These are phyloP conservation scores for Lycia hirtaria DNA, from an alignment of 2,888 invertebrate genomes.

Conservation along the genomic window DNA sequence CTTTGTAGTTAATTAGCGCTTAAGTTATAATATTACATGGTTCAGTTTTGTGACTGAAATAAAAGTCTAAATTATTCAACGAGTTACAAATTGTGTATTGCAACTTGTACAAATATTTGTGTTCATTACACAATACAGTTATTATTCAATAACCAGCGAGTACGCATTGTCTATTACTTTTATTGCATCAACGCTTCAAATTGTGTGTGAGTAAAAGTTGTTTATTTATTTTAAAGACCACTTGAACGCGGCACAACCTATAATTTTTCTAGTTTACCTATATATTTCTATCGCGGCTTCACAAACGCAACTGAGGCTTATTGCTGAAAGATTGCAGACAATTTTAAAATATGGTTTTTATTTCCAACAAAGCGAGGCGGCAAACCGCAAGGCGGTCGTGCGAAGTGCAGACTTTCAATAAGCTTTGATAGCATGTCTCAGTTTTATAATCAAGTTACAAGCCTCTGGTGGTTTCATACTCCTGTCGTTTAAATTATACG, in stretches of 20 bases:
- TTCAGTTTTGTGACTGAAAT: background rate
- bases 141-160: constrained; percentile 30
- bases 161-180: constrained; percentile 29
- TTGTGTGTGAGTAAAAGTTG: constrained; percentile 17
- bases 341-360: constrained; percentile 35
- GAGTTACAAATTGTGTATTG: constrained; percentile 13
- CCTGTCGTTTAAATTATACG: constrained; percentile 26
- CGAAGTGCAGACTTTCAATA: constrained; percentile 41
- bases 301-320: constrained; percentile 13
- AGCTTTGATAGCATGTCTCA: constrained; percentile 39
- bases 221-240: constrained; percentile 19
- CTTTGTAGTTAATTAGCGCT: constrained; percentile 3
- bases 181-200: constrained; percentile 28
- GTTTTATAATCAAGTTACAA: constrained; percentile 40
- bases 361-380: constrained; percentile 40
- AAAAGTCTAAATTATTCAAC: background rate
- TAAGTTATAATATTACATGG: background rate
- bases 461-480: constrained; percentile 36
- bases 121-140: constrained; percentile 26
- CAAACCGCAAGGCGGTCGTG: constrained; percentile 45
- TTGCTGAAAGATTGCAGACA: constrained; percentile 24
- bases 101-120: constrained; percentile 27
- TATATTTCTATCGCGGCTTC: background rate
- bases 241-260: background rate
- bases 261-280: constrained; percentile 7